Evolutionary conservation across 2,113 vertebrate genomes (phyloP).

Genomic region (Antechinus stuartii): DNA sequence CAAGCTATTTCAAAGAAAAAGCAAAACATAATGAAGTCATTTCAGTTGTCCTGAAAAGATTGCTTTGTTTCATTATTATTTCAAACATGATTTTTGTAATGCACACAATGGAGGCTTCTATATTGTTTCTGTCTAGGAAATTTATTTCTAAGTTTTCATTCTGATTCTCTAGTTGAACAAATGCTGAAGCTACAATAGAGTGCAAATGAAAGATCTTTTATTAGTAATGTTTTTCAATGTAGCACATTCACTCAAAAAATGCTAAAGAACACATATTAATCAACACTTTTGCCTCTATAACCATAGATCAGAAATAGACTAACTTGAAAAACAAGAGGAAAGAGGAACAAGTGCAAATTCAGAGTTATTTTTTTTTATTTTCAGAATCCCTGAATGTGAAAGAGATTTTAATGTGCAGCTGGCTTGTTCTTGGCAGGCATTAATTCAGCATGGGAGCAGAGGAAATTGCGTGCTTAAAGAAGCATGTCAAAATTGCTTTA

Average conservation of each 20-base stretch:
- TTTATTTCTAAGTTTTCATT: not conserved
- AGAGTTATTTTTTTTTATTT: conserved; percentile 64
- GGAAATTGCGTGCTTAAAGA: conserved; percentile 68
- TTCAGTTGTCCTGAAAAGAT: not conserved
- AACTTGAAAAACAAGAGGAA: not conserved
- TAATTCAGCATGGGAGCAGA: conserved; percentile 60
- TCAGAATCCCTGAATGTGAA: conserved; percentile 27
- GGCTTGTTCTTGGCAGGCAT: conserved; percentile 60
- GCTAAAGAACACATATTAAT: not conserved
- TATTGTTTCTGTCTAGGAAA: conserved; percentile 15
- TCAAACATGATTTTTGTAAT: not conserved
- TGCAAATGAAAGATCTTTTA: conserved; percentile 34
- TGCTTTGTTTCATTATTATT: conserved; percentile 43
- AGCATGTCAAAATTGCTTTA: conserved; percentile 74
- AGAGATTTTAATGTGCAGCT: conserved; percentile 30
- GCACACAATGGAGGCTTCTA: not conserved
- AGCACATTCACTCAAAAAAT: conserved; percentile 43
- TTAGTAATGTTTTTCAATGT: not conserved
- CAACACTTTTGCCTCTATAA: not conserved
- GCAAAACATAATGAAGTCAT: not conserved
- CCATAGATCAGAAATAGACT: not conserved
- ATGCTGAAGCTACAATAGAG: not conserved
- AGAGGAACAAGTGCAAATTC: conserved; percentile 32
- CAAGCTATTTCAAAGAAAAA: not conserved
- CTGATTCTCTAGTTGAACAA: not conserved